Evolutionary conservation across 2,113 vertebrate genomes (phyloP).

Genomic region (Fukomys damarensis): DNA sequence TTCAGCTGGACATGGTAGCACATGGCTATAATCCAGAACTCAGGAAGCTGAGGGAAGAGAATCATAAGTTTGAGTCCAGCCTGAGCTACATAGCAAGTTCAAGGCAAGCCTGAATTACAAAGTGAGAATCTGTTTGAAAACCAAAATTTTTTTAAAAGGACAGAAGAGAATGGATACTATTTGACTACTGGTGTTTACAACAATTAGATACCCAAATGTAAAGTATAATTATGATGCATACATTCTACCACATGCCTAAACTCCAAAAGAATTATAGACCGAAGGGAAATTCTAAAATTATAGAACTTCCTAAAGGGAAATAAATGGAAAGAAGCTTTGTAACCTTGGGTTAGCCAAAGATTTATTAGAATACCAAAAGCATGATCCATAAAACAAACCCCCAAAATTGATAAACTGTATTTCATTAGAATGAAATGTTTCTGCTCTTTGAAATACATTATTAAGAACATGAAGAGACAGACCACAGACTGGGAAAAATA

Average conservation of each 20-base stretch:
- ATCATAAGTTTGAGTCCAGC: background rate
- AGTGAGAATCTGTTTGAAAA: background rate
- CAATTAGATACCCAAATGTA: background rate
- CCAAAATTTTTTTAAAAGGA: background rate
- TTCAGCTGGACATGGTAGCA: background rate
- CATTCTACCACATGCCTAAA: background rate
- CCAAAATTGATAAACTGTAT: background rate
- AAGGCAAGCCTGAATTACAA: background rate
- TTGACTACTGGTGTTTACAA: background rate
- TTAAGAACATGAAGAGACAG: slow-evolving; percentile 32
- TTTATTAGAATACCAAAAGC: slow-evolving; percentile 39
- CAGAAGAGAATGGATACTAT: background rate
- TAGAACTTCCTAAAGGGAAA: slow-evolving; percentile 18
- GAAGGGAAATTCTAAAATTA: slow-evolving; percentile 30
- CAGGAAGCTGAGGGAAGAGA: background rate
- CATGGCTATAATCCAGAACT: background rate
- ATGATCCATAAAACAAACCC: background rate
- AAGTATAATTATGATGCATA: background rate
- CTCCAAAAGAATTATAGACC: background rate
- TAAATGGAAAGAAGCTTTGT: background rate
- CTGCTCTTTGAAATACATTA: slow-evolving; percentile 35
- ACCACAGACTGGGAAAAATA: slow-evolving; percentile 5
- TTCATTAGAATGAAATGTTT: slow-evolving; percentile 49
- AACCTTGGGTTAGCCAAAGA: background rate
- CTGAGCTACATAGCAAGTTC: background rate